These are phyloP conservation scores for Sminthurides bifidus DNA, from an alignment of 1,140 invertebrate genomes.

Conservation along the genomic window DNA sequence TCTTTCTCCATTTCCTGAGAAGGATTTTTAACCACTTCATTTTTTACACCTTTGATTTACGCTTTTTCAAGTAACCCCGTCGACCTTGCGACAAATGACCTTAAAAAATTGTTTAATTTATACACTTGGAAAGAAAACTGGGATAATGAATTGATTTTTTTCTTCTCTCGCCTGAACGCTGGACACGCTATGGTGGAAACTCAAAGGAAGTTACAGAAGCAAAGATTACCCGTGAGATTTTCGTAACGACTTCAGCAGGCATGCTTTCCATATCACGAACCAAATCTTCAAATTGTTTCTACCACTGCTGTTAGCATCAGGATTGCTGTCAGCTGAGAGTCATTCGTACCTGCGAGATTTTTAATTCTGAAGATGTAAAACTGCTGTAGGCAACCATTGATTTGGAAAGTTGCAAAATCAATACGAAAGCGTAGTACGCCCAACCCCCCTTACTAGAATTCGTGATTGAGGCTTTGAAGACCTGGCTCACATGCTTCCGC, in stretches of 20 bases:
- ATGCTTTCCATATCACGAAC: slow-evolving; percentile 23
- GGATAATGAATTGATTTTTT: too few relatives aligned
- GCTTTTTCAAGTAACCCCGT: too few relatives aligned
- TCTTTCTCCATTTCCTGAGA: slow-evolving; percentile 29
- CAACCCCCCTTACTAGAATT: background rate
- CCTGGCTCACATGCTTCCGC: slow-evolving; percentile 20
- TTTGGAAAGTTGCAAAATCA: background rate
- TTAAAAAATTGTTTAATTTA: too few relatives aligned
- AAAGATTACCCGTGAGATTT: slow-evolving; percentile 19
- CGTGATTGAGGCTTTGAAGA: slow-evolving; percentile 23
- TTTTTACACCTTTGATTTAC: too few relatives aligned
- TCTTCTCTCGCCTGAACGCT: too few relatives aligned
- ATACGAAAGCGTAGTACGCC: background rate
- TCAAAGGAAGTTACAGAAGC: background rate
- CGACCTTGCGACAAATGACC: too few relatives aligned
- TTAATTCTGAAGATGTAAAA: background rate
- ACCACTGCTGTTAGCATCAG: slow-evolving; percentile 28
- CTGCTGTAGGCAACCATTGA: background rate
- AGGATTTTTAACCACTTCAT: background rate
- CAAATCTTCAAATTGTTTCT: slow-evolving; percentile 31
- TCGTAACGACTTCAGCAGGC: slow-evolving; percentile 17
- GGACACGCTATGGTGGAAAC: too few relatives aligned
- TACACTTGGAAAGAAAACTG: too few relatives aligned
- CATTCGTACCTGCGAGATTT: slow-evolving; percentile 11
- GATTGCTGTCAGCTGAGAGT: slow-evolving; percentile 22